A percentile compares a stretch with the other conserved stretches of the same genome.
phyloP scores from a whole-genome alignment of 2,113 vertebrate species.

The Astatotilapia flaviijosephi region DNA sequence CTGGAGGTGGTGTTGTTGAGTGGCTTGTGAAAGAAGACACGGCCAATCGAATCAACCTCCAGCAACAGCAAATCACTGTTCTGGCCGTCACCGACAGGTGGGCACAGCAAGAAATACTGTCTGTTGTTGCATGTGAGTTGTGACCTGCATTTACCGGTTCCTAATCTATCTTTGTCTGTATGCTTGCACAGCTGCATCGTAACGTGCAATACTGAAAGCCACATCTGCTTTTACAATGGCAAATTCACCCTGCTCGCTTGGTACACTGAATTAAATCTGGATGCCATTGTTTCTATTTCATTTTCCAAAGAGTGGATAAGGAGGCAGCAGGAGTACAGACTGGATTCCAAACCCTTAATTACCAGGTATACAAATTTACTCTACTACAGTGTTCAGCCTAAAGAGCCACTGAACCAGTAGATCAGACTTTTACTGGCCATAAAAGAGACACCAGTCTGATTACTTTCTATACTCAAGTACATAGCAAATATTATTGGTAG shows the following conservation, averaged over 20 bases:
- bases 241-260: constrained; percentile 65
- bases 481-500: not conserved
- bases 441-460: not conserved
- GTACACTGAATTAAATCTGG: constrained; percentile 72
- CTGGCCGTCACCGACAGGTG: constrained; percentile 77
- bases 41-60: constrained; percentile 71
- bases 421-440: not conserved
- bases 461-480: not conserved
- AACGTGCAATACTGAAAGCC: constrained; percentile 79
- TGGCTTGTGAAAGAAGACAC: constrained; percentile 65
- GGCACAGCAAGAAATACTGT: not conserved
- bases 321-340: constrained; percentile 12
- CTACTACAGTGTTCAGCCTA: not conserved
- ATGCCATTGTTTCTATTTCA: constrained; percentile 79
- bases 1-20: constrained; percentile 75
- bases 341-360: constrained; percentile 54
- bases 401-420: not conserved
- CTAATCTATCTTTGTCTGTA: not conserved
- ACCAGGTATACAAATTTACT: constrained; percentile 66
- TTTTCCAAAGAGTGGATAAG: constrained; percentile 70
- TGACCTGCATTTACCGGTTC: not conserved
- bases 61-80: constrained; percentile 77
- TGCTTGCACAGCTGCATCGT: constrained; percentile 75
- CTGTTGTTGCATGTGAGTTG: not conserved
- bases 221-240: constrained; percentile 80